Percentiles rank a stretch among this genome's conserved stretches.
Conservation (phyloP, 2,888 invertebrate species). For the Cosmia trapezina region DNA sequence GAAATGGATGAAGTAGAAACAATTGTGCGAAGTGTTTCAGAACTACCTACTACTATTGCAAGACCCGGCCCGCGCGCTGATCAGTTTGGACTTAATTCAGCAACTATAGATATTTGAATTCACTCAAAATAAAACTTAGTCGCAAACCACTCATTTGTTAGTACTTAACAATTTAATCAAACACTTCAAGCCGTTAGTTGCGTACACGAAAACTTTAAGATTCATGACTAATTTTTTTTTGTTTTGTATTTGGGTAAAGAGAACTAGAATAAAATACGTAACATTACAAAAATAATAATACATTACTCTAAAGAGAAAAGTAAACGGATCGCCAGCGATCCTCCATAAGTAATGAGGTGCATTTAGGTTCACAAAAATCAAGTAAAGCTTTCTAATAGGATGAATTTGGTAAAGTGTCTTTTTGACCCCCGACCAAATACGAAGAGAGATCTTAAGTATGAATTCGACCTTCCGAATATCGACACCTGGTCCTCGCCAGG, state of each 20-base stretch:
- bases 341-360: slow-evolving; percentile 87
- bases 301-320: slow-evolving; percentile 87
- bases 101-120: slow-evolving; percentile 69
- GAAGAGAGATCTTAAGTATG: slow-evolving; percentile 60
- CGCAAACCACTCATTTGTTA: slow-evolving; percentile 87
- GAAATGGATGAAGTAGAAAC: slow-evolving; percentile 69
- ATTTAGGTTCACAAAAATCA: slow-evolving; percentile 83
- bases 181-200: slow-evolving; percentile 88
- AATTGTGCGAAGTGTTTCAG: slow-evolving; percentile 82
- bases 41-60: slow-evolving; percentile 84
- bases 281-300: slow-evolving; percentile 79
- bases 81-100: slow-evolving; percentile 70
- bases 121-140: slow-evolving; percentile 83
- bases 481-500: slow-evolving; percentile 22
- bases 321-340: slow-evolving; percentile 89
- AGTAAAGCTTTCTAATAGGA: slow-evolving; percentile 84
- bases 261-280: slow-evolving; percentile 81
- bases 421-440: slow-evolving; percentile 68
- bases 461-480: slow-evolving; percentile 48
- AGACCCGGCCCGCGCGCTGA: slow-evolving; percentile 84
- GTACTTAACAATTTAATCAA: slow-evolving; percentile 84
- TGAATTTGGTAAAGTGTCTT: slow-evolving; percentile 79
- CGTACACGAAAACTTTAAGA: slow-evolving; percentile 82
- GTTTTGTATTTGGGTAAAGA: slow-evolving; percentile 76
- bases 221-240: slow-evolving; percentile 74